Conservation (phyloP, 2,888 invertebrate species). For the Catocala fraxini region DNA sequence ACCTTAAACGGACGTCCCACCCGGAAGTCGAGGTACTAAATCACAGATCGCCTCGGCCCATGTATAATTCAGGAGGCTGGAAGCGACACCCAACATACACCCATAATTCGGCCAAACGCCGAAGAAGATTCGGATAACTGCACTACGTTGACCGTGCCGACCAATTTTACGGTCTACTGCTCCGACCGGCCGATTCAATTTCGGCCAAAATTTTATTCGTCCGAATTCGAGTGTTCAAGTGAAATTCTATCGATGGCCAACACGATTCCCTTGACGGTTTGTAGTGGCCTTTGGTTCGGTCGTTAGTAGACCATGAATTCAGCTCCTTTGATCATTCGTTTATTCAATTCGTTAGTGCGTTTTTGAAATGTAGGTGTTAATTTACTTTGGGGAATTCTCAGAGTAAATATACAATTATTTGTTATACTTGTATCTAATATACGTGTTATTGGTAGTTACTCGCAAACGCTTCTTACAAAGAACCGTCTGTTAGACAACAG, state of each 20-base stretch:
- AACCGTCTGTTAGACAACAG: too few relatives aligned
- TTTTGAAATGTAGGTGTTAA: conserved; percentile 34
- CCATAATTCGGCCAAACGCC: conserved; percentile 73
- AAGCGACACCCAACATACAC: conserved; percentile 74
- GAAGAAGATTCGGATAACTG: conserved; percentile 71
- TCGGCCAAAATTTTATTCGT: conserved; percentile 84
- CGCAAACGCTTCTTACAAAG: too few relatives aligned
- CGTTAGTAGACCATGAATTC: conserved; percentile 54
- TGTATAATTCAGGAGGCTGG: conserved; percentile 82
- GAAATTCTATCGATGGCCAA: conserved; percentile 78
- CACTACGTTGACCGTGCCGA: conserved; percentile 72
- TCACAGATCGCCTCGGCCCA: conserved; percentile 76
- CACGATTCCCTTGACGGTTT: conserved; percentile 67
- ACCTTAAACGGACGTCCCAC: conserved; percentile 67
- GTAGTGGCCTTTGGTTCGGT: conserved; percentile 65
- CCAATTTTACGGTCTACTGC: conserved; percentile 85
- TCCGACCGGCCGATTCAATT: conserved; percentile 83
- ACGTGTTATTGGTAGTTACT: too few relatives aligned
- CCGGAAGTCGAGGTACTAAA: conserved; percentile 75
- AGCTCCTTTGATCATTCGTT: conserved; percentile 47
- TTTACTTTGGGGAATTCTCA: conserved; percentile 21
- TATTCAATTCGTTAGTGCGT: conserved; percentile 33
- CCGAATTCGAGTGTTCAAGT: conserved; percentile 77
- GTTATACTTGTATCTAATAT: too few relatives aligned
- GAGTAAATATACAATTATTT: neutral